phyloP scores from a whole-genome alignment of 1,140 invertebrate species.

The Macrocentrus cingulum region DNA sequence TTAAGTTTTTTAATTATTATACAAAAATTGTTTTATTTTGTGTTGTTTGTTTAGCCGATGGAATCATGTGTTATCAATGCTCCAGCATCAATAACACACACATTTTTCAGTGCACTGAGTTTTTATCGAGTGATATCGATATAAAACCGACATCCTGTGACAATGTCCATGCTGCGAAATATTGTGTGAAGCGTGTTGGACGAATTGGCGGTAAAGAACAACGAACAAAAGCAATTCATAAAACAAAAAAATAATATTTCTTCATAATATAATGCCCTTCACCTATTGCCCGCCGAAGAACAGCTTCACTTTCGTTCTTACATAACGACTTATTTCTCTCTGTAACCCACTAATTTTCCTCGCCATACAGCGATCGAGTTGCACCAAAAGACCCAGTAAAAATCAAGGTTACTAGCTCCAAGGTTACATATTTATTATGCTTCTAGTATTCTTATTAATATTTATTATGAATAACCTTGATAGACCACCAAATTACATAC shows the following conservation, averaged over 20 bases:
- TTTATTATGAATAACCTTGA: no score
- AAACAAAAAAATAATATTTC: background rate
- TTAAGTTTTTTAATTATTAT: slow-evolving; percentile 18
- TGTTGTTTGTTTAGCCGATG: slow-evolving; percentile 59
- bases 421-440: no score
- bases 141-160: slow-evolving; percentile 73
- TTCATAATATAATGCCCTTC: no score
- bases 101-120: slow-evolving; percentile 87
- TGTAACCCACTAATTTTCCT: no score
- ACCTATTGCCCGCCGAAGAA: no score
- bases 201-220: slow-evolving; percentile 59
- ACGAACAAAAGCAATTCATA: slow-evolving; percentile 35
- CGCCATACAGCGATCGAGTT: no score
- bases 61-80: slow-evolving; percentile 87
- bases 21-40: slow-evolving; percentile 28
- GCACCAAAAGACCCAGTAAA: no score
- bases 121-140: slow-evolving; percentile 69
- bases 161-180: slow-evolving; percentile 76
- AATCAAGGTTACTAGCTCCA: no score
- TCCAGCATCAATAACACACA: slow-evolving; percentile 75
- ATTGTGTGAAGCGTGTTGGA: slow-evolving; percentile 83
- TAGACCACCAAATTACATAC: no score
- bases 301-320: no score
- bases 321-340: no score
- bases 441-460: no score